Percentiles rank a stretch among this genome's conserved stretches.
Conservation (phyloP, 2,113 vertebrate species). For the Tinamus guttatus region DNA sequence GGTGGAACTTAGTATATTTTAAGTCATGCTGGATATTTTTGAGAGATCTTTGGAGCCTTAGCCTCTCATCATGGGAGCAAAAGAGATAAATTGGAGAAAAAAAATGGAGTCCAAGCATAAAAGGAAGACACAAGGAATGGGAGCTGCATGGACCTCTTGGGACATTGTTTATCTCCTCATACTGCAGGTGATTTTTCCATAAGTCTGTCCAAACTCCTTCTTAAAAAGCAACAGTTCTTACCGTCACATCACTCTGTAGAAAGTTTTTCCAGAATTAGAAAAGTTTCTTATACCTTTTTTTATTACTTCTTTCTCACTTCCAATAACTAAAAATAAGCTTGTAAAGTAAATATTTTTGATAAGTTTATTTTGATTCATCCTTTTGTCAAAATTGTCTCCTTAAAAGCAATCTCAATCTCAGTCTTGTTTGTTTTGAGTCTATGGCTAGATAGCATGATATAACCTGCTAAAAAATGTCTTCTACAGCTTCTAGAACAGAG, state of each 20-base stretch:
- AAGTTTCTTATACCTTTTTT: background rate
- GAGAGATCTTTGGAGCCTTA: background rate
- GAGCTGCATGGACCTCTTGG: background rate
- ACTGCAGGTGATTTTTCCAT: background rate
- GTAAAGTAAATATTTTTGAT: background rate
- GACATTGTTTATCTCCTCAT: background rate
- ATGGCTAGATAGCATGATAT: background rate
- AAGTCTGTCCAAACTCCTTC: background rate
- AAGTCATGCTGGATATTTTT: background rate
- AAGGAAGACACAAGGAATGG: background rate
- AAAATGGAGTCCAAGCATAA: background rate
- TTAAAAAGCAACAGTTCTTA: background rate
- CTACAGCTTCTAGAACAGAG: background rate
- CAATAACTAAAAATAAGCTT: background rate
- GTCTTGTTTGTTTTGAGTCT: background rate
- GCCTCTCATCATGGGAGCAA: background rate
- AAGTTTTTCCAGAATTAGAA: background rate
- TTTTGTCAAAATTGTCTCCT: background rate
- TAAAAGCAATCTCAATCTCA: background rate
- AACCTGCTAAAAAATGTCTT: background rate
- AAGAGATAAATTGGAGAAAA: background rate
- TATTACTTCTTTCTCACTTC: background rate
- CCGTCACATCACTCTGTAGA: background rate
- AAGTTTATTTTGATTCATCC: background rate
- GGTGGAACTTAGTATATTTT: background rate